A percentile compares a stretch with the other conserved stretches of the same genome.
Evolutionary conservation across 2,797 vertebrate species (phyloP).

Genomic region (Kryptolebias ocellatus): DNA sequence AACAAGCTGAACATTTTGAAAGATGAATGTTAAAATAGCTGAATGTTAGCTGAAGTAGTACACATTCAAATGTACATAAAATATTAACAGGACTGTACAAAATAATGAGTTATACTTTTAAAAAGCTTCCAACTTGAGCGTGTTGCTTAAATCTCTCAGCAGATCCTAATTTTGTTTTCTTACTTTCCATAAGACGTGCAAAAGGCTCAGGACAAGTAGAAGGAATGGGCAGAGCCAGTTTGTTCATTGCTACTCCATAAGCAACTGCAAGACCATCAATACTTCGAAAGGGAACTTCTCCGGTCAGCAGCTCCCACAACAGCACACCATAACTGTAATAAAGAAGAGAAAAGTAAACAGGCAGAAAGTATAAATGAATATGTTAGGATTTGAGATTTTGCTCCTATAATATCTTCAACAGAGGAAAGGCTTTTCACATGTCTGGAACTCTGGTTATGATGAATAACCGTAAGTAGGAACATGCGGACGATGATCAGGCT

Average conservation of each 20-base stretch:
- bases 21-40: no score
- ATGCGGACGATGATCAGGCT: constrained; percentile 1
- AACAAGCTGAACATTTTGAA: no score
- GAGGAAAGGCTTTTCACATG: constrained; percentile 4
- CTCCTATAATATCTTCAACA: neutral
- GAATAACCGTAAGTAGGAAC: constrained; percentile 10
- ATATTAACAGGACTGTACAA: no score
- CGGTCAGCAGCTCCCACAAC: constrained; percentile 95
- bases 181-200: constrained; percentile 96
- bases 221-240: constrained; percentile 94
- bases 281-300: constrained; percentile 95
- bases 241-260: constrained; percentile 98
- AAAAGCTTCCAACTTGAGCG: no score
- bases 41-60: no score
- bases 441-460: constrained; percentile 7
- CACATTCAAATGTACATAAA: no score
- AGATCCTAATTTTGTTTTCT: constrained; percentile 38
- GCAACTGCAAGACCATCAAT: constrained; percentile 95
- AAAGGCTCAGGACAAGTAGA: constrained; percentile 96
- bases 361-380: neutral
- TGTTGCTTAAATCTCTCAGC: no score
- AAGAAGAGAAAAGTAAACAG: neutral
- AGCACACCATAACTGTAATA: constrained; percentile 90
- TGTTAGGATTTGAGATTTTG: neutral
- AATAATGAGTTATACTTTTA: no score